Percentiles rank a stretch among this genome's conserved stretches.
phyloP scores from a whole-genome alignment of 2,113 vertebrate species.

The Etia nguti region DNA sequence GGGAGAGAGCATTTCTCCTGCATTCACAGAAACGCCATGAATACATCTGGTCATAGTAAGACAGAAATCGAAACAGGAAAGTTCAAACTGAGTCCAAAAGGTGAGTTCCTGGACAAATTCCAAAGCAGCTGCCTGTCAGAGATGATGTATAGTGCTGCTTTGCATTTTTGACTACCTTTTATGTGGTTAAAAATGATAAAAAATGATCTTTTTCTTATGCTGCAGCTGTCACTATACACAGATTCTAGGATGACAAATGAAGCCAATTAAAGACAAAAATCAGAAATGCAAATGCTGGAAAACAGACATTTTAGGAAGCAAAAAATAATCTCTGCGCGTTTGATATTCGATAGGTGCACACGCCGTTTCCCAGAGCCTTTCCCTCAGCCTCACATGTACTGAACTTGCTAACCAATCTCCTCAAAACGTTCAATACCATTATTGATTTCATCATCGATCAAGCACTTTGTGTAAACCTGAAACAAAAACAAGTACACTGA shows the following conservation, averaged over 20 bases:
- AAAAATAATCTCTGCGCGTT: background rate
- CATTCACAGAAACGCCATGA: constrained; percentile 15
- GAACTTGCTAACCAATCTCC: background rate
- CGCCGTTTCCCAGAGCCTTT: background rate
- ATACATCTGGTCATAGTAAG: constrained; percentile 24
- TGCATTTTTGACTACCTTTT: background rate
- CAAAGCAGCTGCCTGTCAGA: background rate
- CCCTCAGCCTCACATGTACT: background rate
- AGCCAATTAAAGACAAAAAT: background rate
- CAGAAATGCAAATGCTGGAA: background rate
- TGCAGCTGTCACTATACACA: background rate
- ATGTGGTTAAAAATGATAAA: background rate
- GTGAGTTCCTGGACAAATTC: constrained; percentile 9
- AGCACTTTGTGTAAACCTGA: background rate
- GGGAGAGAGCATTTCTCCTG: constrained; percentile 13
- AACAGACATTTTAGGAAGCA: background rate
- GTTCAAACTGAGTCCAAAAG: constrained; percentile 35
- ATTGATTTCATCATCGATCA: background rate
- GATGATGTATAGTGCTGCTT: background rate
- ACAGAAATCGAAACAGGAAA: constrained; percentile 16
- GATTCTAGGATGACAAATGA: background rate
- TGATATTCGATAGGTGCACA: background rate
- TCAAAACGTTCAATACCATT: background rate
- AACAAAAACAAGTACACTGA: background rate
- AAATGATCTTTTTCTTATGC: background rate